Conservation (phyloP, 2,888 invertebrate species). For the Lepidocyrtoides sp. region DNA sequence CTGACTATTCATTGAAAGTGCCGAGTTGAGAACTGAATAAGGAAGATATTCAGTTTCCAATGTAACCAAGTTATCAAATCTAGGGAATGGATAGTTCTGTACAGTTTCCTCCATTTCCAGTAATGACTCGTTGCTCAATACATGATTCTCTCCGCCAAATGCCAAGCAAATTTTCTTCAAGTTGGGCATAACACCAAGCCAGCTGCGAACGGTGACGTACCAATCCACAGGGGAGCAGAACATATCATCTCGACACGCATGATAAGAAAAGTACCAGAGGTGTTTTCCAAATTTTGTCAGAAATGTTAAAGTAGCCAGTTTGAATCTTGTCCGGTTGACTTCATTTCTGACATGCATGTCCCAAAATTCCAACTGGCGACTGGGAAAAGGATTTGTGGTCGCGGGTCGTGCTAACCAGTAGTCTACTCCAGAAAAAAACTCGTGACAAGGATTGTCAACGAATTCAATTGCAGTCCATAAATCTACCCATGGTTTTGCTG, state of each 20-base stretch:
- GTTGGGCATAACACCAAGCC: neutral
- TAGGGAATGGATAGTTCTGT: neutral
- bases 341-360: neutral
- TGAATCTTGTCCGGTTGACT: neutral
- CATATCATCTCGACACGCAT: neutral
- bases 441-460: neutral
- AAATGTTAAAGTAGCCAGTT: neutral
- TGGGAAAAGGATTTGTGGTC: neutral
- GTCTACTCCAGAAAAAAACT: neutral
- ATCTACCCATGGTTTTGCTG: neutral
- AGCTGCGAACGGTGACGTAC: neutral
- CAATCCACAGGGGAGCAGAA: neutral
- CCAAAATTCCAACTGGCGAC: conserved; percentile 5
- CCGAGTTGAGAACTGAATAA: neutral
- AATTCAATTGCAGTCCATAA: neutral
- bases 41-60: neutral
- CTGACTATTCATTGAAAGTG: neutral
- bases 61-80: neutral
- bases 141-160: neutral
- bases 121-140: neutral
- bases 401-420: neutral
- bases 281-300: neutral
- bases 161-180: neutral
- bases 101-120: neutral
- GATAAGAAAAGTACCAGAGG: conserved; percentile 1